These are phyloP conservation scores for Tethya wilhelma DNA, from an alignment of 37 sponge, comb jelly and placozoan genomes.

Conservation along the genomic window DNA sequence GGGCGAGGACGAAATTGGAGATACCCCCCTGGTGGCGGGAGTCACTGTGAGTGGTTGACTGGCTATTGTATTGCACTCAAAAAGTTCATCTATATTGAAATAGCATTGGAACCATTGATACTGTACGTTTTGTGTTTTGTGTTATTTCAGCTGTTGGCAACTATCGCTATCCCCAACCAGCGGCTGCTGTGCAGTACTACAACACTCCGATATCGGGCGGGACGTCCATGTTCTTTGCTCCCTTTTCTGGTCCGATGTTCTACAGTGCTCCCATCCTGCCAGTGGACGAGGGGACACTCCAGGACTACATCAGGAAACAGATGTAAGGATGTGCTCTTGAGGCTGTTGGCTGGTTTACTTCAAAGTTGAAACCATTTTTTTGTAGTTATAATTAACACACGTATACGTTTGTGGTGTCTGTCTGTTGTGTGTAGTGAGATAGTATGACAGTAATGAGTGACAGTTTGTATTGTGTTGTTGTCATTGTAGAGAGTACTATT, in stretches of 20 bases:
- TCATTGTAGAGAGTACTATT: conserved; percentile 91
- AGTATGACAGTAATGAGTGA: too few relatives aligned
- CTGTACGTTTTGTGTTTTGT: too few relatives aligned
- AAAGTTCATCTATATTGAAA: too few relatives aligned
- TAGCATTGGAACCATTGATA: too few relatives aligned
- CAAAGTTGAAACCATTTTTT: too few relatives aligned
- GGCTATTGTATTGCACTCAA: too few relatives aligned
- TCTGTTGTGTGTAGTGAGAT: too few relatives aligned
- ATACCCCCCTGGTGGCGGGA: neutral
- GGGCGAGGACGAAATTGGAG: conserved; percentile 54
- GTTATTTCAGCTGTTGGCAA: too few relatives aligned
- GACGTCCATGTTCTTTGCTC: conserved; percentile 26
- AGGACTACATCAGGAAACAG: conserved; percentile 86
- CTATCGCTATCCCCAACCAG: too few relatives aligned
- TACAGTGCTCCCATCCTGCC: conserved; percentile 63
- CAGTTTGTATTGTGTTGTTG: neutral
- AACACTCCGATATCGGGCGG: conserved; percentile 24
- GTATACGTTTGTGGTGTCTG: too few relatives aligned
- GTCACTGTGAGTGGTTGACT: neutral
- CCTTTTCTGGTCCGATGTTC: conserved; percentile 50
- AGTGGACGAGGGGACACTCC: conserved; percentile 76
- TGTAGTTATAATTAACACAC: too few relatives aligned
- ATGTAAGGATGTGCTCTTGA: conserved; percentile 75
- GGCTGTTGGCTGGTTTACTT: neutral
- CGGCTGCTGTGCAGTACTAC: conserved; percentile 30